Percentiles rank a stretch among this genome's conserved stretches.
phyloP scores from a whole-genome alignment of 2,888 invertebrate genomes.

The Drosophila longiperda region DNA sequence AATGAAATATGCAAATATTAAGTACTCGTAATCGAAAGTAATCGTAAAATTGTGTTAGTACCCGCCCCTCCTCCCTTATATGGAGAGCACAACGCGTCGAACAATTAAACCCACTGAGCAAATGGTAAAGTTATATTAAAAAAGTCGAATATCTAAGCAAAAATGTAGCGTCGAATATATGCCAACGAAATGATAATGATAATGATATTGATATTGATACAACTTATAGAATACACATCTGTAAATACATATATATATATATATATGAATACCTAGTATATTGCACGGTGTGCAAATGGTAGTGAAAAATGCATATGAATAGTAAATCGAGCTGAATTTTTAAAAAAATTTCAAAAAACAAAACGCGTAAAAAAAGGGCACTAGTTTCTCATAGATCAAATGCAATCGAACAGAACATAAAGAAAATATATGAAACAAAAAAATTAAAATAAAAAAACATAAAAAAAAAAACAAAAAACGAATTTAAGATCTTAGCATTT shows the following conservation, averaged over 20 bases:
- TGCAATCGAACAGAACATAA: conserved; percentile 52
- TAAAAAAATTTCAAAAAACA: conserved; percentile 26
- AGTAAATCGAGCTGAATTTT: conserved; percentile 75
- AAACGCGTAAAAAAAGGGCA: conserved; percentile 28
- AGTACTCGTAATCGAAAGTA: conserved; percentile 43
- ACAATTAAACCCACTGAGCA: conserved; percentile 81
- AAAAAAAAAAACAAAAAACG: conserved; percentile 62
- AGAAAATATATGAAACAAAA: conserved; percentile 14
- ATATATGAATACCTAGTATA: conserved; percentile 55
- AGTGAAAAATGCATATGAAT: conserved; percentile 63
- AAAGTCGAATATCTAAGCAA: conserved; percentile 61
- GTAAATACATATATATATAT: conserved; percentile 60
- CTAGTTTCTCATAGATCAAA: conserved; percentile 60
- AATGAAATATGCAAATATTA: conserved; percentile 35
- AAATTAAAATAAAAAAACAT: conserved; percentile 50
- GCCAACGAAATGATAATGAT: conserved; percentile 51
- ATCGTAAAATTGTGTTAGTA: conserved; percentile 51
- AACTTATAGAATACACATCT: conserved; percentile 56
- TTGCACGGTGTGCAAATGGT: conserved; percentile 40
- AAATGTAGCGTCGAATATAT: conserved; percentile 57
- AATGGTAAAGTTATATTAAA: conserved; percentile 53
- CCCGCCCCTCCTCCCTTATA: conserved; percentile 45
- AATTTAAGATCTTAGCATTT: conserved; percentile 80
- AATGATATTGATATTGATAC: conserved; percentile 30
- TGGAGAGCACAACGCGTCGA: conserved; percentile 61